These are phyloP conservation scores for Neodiprion pinetum DNA, from an alignment of 1,140 invertebrate species.

Conservation along the genomic window DNA sequence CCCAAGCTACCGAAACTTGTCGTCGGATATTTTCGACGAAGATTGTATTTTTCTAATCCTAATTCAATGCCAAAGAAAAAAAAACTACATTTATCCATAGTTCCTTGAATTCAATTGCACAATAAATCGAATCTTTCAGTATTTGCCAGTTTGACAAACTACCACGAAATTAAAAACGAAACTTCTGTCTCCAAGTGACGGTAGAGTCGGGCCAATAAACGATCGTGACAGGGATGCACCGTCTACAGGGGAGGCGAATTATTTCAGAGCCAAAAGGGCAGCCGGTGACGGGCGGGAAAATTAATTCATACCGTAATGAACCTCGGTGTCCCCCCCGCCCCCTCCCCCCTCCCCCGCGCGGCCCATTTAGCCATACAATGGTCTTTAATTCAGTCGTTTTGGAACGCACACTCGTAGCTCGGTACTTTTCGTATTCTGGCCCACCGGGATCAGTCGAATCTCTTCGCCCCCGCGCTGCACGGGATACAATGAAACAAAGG, in stretches of 20 bases:
- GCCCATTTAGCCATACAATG: not conserved
- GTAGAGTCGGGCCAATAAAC: not conserved
- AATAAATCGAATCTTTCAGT: no score
- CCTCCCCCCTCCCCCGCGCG: not conserved
- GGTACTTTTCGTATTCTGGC: not conserved
- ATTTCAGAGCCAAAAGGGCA: not conserved
- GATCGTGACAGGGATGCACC: not conserved
- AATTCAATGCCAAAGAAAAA: no score
- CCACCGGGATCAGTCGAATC: not conserved
- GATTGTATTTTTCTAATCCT: no score
- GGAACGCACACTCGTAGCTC: not conserved
- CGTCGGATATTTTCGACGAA: no score
- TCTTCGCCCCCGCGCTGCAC: not conserved
- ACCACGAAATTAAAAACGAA: not conserved
- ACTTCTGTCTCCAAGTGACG: not conserved
- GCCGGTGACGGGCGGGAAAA: not conserved
- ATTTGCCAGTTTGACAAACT: no score
- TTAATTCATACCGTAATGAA: slow-evolving; percentile 5
- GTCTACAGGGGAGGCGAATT: not conserved
- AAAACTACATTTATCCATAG: no score
- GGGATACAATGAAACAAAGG: not conserved
- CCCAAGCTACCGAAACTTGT: no score
- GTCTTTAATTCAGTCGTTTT: slow-evolving; percentile 1
- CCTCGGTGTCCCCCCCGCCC: not conserved
- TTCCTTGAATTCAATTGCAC: no score